These are phyloP conservation scores for Cyanoderma ruficeps DNA, from an alignment of 2,113 vertebrate species.

Conservation along the genomic window DNA sequence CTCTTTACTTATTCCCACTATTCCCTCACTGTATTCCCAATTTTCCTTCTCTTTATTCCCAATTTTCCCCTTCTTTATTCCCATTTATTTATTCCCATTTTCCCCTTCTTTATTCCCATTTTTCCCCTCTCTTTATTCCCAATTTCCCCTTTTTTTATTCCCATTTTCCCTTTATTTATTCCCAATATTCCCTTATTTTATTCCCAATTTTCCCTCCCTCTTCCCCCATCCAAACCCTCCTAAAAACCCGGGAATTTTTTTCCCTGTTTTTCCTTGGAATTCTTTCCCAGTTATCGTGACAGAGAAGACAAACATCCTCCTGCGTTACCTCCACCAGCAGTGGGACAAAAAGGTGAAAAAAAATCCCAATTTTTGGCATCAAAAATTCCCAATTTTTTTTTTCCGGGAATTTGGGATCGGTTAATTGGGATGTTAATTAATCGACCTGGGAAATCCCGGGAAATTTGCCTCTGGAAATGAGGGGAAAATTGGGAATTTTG, in stretches of 20 bases:
- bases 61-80: fast-evolving
- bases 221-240: fast-evolving
- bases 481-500: neutral
- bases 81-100: neutral
- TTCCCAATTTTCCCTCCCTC: too few relatives aligned
- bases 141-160: too few relatives aligned
- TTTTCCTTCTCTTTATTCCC: too few relatives aligned
- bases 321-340: constrained; percentile 94
- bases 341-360: constrained; percentile 90
- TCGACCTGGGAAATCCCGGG: neutral
- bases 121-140: neutral
- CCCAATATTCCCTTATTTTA: too few relatives aligned
- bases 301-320: constrained; percentile 95
- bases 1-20: too few relatives aligned
- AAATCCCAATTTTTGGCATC: too few relatives aligned
- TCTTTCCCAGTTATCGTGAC: constrained; percentile 88
- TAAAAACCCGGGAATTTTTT: neutral
- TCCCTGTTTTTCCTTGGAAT: neutral
- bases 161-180: too few relatives aligned
- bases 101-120: neutral
- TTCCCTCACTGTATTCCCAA: too few relatives aligned
- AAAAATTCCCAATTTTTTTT: neutral
- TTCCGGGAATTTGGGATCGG: neutral
- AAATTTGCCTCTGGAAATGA: neutral
- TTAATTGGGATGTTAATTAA: neutral